Evolutionary conservation across 1,140 invertebrate species (phyloP), one percentile per base, ranked within the genome.

Genomic region (Cryptotermes secundus): DNA sequence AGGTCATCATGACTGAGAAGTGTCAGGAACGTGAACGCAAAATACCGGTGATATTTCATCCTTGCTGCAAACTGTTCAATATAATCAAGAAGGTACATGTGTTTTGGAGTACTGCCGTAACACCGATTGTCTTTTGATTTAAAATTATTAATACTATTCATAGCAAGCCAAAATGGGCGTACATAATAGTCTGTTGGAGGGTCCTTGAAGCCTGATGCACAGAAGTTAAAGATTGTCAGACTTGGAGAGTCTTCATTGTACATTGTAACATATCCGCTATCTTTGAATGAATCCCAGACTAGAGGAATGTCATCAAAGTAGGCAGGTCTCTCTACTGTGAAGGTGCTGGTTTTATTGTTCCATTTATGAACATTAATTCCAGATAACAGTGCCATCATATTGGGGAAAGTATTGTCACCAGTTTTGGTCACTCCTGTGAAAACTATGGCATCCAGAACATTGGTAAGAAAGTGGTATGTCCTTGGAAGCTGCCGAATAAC

Each of bases 1-100:
- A 90, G 88, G 88, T 92, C 88, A 87, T 92, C 90, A 86, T 93
- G 90, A 87, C 91, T 92, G 12, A 92, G 87, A 86, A 92, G 91
- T 14, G 88, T 88, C 83, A 92, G 90, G 88, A 90, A 91, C 85
- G 90, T 90, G 83, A 94, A 91, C 3, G 88, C 87, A 86, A 93
- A 93, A 86, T 91, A 91, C 0, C 88, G 90, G 24, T 88, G 86
- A 34, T 89, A 85, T n/a, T 86, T 72, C 85, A 92, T 91, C 81
- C 87, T 88, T 36, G 87, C 85, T 85, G 92, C 89, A 86, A 92
- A 91, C 34, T 93, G 90, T 84, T 89, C 88, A 0, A 92, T 86
- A 88, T 92, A 94, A 84, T 92, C 88, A 34, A 93, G 87, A 87
- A 92, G 91, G 16, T 91, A 88, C 87, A 88, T 86, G 87, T 93